Conservation (phyloP, 1,140 invertebrate genomes). For the Rhagoletis pomonella region DNA sequence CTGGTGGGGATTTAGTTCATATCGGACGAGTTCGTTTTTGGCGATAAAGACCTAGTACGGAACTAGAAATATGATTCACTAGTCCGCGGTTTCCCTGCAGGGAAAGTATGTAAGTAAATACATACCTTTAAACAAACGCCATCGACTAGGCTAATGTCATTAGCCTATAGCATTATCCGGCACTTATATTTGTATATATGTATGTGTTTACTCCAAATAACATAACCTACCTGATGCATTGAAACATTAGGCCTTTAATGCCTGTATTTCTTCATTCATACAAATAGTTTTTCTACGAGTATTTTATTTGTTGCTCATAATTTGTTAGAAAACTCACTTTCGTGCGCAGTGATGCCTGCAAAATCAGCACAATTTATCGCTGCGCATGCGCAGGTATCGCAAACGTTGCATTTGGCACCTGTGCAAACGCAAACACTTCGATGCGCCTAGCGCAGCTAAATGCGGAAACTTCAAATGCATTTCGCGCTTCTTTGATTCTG, state of each 20-base stretch:
- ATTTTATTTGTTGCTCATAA: not conserved
- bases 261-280: not conserved
- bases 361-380: constrained; percentile 39
- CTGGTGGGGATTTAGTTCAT: too few relatives aligned
- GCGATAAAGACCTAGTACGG: too few relatives aligned
- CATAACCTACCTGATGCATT: not conserved
- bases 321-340: not conserved
- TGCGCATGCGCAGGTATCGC: constrained; percentile 5
- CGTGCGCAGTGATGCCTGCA: constrained; percentile 46
- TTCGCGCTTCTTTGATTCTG: constrained; percentile 47
- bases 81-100: too few relatives aligned
- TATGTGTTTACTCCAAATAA: not conserved
- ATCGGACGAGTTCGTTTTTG: too few relatives aligned
- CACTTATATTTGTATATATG: not conserved
- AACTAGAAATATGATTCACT: too few relatives aligned
- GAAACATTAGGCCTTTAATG: not conserved
- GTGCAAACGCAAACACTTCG: not conserved
- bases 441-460: not conserved
- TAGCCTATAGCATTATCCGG: not conserved
- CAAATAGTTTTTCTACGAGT: not conserved
- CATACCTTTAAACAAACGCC: not conserved
- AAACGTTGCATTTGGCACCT: not conserved
- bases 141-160: not conserved
- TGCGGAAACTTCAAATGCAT: constrained; percentile 14
- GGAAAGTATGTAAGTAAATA: not conserved